A percentile compares a stretch with the other conserved stretches of the same genome.
Evolutionary conservation across 2,888 invertebrate species (phyloP).

Genomic region (Plagiodera versicolora): DNA sequence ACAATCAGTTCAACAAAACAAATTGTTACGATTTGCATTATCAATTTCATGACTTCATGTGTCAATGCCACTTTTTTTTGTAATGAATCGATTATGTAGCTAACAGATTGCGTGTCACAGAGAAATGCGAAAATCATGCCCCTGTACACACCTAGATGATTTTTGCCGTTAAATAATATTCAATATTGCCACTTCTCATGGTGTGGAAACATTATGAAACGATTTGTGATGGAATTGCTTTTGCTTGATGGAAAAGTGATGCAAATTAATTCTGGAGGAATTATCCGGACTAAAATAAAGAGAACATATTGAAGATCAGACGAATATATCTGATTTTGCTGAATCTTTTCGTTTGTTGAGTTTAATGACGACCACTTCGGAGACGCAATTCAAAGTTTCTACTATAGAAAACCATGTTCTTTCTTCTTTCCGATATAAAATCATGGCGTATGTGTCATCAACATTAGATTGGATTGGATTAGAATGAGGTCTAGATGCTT

Average conservation of each 20-base stretch:
- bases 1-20: constrained; percentile 32
- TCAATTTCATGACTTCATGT: constrained; percentile 31
- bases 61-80: constrained; percentile 30
- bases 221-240: constrained; percentile 3
- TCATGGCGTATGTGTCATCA: no score
- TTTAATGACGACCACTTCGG: no score
- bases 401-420: no score
- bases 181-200: constrained; percentile 7
- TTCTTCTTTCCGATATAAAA: no score
- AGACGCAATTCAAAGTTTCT: no score
- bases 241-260: neutral
- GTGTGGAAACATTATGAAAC: neutral
- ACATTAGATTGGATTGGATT: no score
- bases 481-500: no score
- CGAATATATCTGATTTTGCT: no score
- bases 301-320: no score
- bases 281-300: no score
- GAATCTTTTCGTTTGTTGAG: no score
- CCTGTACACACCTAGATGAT: constrained; percentile 3
- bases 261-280: no score
- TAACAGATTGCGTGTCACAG: constrained; percentile 2
- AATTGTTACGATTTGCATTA: constrained; percentile 32
- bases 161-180: constrained; percentile 12
- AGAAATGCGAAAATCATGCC: constrained; percentile 12
- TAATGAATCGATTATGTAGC: neutral